phyloP scores from a whole-genome alignment of 2,888 invertebrate species.

The Cataglyphis cursor region DNA sequence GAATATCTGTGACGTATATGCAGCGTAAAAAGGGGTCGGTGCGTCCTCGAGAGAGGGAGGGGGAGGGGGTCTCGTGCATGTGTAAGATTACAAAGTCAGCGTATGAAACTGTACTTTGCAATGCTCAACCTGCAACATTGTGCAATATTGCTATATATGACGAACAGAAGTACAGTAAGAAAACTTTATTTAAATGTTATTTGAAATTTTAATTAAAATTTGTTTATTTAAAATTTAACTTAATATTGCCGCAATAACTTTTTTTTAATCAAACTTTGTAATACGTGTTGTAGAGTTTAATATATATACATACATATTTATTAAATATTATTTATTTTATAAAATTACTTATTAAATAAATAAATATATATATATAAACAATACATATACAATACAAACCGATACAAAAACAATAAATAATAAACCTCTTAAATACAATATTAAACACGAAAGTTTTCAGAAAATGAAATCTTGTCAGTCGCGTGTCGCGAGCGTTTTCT shows the following conservation, averaged over 20 bases:
- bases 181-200: neutral
- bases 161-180: neutral
- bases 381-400: neutral
- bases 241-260: neutral
- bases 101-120: constrained; percentile 15
- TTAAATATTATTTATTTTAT: neutral
- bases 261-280: neutral
- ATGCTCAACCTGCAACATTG: constrained; percentile 1
- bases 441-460: constrained; percentile 23
- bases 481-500: neutral
- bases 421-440: neutral
- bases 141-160: neutral
- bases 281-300: neutral
- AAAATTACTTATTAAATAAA: neutral
- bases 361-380: neutral
- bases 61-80: neutral
- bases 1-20: constrained; percentile 31
- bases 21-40: constrained; percentile 21
- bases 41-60: constrained; percentile 22
- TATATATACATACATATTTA: neutral
- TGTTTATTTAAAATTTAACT: neutral
- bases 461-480: neutral
- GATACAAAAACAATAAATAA: neutral
- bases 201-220: too few relatives aligned
- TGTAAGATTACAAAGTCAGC: constrained; percentile 1